Conservation (phyloP, 2,113 vertebrate species). For the Pipa parva region DNA sequence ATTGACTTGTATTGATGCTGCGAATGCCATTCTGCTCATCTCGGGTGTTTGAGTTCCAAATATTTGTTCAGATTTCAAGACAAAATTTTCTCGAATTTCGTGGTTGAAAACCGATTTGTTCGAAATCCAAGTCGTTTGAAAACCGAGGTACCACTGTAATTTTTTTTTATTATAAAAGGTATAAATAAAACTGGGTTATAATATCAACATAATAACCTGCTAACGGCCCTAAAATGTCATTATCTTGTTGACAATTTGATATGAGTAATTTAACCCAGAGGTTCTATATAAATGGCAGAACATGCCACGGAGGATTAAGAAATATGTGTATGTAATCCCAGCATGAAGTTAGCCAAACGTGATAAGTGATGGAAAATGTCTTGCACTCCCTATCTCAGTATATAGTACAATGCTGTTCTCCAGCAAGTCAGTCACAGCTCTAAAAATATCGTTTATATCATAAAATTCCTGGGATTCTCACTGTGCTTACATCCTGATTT, state of each 20-base stretch:
- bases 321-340: constrained; percentile 11
- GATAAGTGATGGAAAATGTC: constrained; percentile 73
- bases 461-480: constrained; percentile 82
- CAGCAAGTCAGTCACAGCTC: constrained; percentile 74
- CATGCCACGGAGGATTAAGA: constrained; percentile 6
- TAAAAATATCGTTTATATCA: constrained; percentile 93
- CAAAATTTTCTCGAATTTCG: no score
- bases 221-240: neutral
- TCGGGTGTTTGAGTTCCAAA: no score
- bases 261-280: neutral
- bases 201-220: neutral
- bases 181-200: no score
- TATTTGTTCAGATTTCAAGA: no score
- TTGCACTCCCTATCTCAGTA: constrained; percentile 65
- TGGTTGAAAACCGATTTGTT: no score
- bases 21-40: no score
- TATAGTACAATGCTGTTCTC: constrained; percentile 58
- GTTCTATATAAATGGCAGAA: neutral
- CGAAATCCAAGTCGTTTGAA: no score
- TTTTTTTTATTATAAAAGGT: no score
- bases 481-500: constrained; percentile 77
- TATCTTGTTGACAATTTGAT: neutral
- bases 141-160: no score
- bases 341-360: constrained; percentile 34
- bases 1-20: no score